Percentiles rank a stretch among this genome's conserved stretches.
Evolutionary conservation across 1,140 invertebrate genomes (phyloP).

Genomic region (Stenopsyche tienmushanensis): DNA sequence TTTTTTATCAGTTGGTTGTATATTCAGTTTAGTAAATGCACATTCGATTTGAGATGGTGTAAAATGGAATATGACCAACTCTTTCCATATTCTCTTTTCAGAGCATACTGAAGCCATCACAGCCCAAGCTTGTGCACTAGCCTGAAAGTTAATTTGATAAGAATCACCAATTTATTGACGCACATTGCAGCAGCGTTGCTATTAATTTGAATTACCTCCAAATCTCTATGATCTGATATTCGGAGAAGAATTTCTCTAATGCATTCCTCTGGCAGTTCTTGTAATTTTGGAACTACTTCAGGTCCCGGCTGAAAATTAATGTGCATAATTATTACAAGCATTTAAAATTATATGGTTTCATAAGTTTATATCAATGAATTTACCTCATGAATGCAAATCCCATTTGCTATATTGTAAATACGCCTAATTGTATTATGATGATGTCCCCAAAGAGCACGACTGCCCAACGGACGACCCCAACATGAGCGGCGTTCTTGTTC

Average conservation of each 20-base stretch:
- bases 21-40: conserved; percentile 52
- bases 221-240: conserved; percentile 88
- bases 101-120: conserved; percentile 77
- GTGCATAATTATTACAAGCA: conserved; percentile 21
- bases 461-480: conserved; percentile 86
- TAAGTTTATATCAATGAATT: conserved; percentile 28
- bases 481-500: conserved; percentile 65
- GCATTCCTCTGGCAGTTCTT: conserved; percentile 91
- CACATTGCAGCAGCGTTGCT: no score
- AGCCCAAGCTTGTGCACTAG: conserved; percentile 62
- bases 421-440: conserved; percentile 81
- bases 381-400: conserved; percentile 76
- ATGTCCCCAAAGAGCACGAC: conserved; percentile 84
- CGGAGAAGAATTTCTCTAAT: conserved; percentile 87
- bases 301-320: conserved; percentile 69
- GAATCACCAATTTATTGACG: no score
- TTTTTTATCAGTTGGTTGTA: conserved; percentile 49
- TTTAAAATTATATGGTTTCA: conserved; percentile 10
- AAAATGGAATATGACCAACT: conserved; percentile 92
- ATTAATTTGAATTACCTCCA: conserved; percentile 60
- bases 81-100: conserved; percentile 89
- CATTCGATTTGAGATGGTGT: conserved; percentile 78
- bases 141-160: conserved; percentile 45
- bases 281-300: conserved; percentile 78
- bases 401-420: conserved; percentile 78